Percentiles rank a stretch among this genome's conserved stretches.
phyloP scores from a whole-genome alignment of 1,140 invertebrate species.

The Macrotrachela quadricornifera region DNA sequence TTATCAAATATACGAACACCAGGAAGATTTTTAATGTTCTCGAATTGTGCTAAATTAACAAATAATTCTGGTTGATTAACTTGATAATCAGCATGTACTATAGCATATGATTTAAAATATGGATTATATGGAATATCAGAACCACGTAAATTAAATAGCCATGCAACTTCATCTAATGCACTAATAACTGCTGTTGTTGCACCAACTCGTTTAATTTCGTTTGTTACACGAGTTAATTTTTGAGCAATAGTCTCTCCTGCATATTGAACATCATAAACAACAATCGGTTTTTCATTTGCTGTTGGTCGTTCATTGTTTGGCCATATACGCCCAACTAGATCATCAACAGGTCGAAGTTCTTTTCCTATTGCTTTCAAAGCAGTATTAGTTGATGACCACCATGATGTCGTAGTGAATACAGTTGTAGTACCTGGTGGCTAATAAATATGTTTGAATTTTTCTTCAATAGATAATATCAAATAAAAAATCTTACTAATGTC shows the following conservation, averaged over 20 bases:
- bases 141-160: slow-evolving; percentile 74
- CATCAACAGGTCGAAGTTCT: slow-evolving; percentile 11
- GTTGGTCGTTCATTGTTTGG: slow-evolving; percentile 12
- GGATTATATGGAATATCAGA: slow-evolving; percentile 85
- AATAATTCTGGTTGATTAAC: no score
- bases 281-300: slow-evolving; percentile 15
- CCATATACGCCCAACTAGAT: slow-evolving; percentile 21
- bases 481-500: no score
- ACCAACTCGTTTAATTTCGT: slow-evolving; percentile 23
- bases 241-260: slow-evolving; percentile 26
- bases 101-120: slow-evolving; percentile 73
- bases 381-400: slow-evolving; percentile 40
- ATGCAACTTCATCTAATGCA: slow-evolving; percentile 71
- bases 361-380: slow-evolving; percentile 40
- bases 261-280: slow-evolving; percentile 15
- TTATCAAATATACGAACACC: neutral
- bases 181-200: slow-evolving; percentile 51
- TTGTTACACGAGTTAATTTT: slow-evolving; percentile 16
- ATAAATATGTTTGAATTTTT: neutral
- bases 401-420: slow-evolving; percentile 57
- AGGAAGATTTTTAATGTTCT: no score
- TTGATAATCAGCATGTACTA: slow-evolving; percentile 32
- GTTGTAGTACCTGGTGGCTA: slow-evolving; percentile 44
- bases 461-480: no score
- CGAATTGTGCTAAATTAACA: neutral